These are phyloP conservation scores for Heloderma charlesbogerti DNA, from an alignment of 2,113 vertebrate species.

Conservation along the genomic window DNA sequence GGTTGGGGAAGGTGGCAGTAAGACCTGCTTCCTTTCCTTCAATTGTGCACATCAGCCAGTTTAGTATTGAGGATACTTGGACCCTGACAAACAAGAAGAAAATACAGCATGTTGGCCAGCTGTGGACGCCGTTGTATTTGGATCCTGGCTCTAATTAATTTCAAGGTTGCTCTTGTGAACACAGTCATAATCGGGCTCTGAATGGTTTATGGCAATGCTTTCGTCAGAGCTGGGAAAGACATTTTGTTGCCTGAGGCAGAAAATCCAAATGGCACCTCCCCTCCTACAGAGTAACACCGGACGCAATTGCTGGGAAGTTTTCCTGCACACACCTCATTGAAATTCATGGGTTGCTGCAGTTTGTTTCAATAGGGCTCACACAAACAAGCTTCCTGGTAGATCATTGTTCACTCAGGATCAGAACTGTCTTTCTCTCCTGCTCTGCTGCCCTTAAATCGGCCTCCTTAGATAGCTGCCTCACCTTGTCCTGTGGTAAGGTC, in stretches of 20 bases:
- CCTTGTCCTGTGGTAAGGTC: too few relatives aligned
- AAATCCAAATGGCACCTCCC: neutral
- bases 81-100: too few relatives aligned
- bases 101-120: neutral
- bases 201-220: neutral
- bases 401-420: too few relatives aligned
- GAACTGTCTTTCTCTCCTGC: too few relatives aligned
- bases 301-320: too few relatives aligned
- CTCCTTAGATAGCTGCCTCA: neutral
- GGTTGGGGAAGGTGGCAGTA: neutral
- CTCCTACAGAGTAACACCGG: neutral
- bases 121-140: neutral
- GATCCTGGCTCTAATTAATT: neutral
- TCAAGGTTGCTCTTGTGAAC: neutral
- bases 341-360: too few relatives aligned
- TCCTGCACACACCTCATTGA: too few relatives aligned
- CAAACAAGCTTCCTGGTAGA: too few relatives aligned
- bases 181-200: neutral
- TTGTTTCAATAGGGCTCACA: too few relatives aligned
- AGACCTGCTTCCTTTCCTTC: neutral
- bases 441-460: neutral
- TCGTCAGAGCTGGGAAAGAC: neutral
- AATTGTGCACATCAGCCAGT: neutral
- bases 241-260: neutral
- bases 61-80: constrained; percentile 1